Evolutionary conservation across 2,888 invertebrate species (phyloP).

Genomic region (Arrhopalites spinosus): DNA sequence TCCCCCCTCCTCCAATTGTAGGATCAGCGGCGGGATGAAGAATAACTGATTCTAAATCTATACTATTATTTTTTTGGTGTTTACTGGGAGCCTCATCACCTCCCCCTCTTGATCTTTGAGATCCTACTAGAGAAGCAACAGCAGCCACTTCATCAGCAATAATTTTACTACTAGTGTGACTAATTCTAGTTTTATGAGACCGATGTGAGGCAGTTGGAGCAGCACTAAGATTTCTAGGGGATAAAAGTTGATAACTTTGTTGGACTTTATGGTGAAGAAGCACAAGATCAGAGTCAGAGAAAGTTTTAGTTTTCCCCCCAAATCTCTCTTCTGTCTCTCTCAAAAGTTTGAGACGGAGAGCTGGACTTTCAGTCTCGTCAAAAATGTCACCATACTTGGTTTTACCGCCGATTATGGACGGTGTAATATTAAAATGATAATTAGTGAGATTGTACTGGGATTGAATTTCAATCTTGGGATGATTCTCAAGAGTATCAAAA

Average conservation of each 20-base stretch:
- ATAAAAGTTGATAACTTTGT: not conserved
- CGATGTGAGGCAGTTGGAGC: not conserved
- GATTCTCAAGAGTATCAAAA: no score
- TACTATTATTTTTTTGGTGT: no score
- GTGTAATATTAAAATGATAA: not conserved
- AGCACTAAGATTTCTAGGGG: not conserved
- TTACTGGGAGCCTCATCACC: not conserved
- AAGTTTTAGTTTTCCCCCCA: constrained; percentile 10
- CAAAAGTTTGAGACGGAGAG: constrained; percentile 39
- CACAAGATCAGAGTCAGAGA: constrained; percentile 31
- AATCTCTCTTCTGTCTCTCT: not conserved
- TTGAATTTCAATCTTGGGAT: not conserved
- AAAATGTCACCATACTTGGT: constrained; percentile 53
- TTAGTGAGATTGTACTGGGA: no score
- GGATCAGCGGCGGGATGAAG: not conserved
- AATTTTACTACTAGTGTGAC: not conserved
- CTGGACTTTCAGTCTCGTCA: constrained; percentile 46
- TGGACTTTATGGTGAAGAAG: constrained; percentile 21
- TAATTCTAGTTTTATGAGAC: not conserved
- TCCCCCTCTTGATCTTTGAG: not conserved
- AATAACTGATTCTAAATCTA: not conserved
- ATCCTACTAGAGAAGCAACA: no score
- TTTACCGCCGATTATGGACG: not conserved
- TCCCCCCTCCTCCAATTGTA: not conserved
- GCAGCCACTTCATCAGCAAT: no score